phyloP scores from a whole-genome alignment of 2,888 invertebrate species.

The Watsonalla cultraria region DNA sequence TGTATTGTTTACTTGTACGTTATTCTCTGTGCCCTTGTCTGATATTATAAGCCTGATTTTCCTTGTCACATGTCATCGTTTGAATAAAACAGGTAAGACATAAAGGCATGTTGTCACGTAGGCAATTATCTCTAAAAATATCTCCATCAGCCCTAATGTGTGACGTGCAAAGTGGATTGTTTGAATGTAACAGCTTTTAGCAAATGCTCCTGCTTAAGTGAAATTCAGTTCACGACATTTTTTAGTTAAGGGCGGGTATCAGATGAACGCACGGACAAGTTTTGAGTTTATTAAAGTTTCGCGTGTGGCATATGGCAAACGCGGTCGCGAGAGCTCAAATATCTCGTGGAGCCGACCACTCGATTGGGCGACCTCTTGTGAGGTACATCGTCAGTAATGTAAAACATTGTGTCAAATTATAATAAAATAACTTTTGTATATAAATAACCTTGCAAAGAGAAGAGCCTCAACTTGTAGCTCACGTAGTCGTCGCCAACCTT shows the following conservation, averaged over 20 bases:
- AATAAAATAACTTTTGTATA: background rate
- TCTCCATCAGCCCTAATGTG: conserved; percentile 22
- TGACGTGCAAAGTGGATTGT: conserved; percentile 20
- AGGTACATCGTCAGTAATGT: background rate
- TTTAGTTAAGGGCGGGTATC: conserved; percentile 4
- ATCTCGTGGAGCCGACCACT: conserved; percentile 2
- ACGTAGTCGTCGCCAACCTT: conserved; percentile 42
- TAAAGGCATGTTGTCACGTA: background rate
- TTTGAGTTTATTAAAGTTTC: conserved; percentile 27
- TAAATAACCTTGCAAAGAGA: background rate
- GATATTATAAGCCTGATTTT: conserved; percentile 23
- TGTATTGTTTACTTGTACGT: conserved; percentile 21
- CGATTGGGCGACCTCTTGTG: background rate
- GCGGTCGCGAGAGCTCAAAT: conserved; percentile 20
- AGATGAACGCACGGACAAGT: conserved; percentile 17
- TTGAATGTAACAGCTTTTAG: conserved; percentile 23
- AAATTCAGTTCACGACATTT: background rate
- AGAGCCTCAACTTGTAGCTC: conserved; percentile 12
- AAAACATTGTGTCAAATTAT: conserved; percentile 2
- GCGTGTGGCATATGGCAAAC: conserved; percentile 42
- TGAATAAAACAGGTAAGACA: background rate
- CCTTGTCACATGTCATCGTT: conserved; percentile 17
- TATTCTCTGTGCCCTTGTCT: conserved; percentile 20
- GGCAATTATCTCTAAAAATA: conserved; percentile 1
- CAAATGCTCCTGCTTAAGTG: conserved; percentile 16